Evolutionary conservation across 2,113 vertebrate species (phyloP), one percentile per base, ranked within the genome.

Genomic region (Hypocryptadius cinnamomeus): DNA sequence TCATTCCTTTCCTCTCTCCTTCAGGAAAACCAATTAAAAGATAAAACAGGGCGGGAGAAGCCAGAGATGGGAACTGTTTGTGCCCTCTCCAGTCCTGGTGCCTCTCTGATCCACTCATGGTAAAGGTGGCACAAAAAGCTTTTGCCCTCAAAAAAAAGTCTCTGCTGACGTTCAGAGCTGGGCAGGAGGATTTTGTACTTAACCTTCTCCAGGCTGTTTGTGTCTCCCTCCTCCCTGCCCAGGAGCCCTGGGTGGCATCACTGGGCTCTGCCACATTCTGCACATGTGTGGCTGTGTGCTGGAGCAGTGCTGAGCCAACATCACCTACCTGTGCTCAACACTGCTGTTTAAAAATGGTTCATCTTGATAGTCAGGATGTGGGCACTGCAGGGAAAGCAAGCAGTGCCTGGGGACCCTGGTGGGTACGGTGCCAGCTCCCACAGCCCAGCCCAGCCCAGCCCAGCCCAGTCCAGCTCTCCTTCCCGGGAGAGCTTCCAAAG

Each of bases 1-100:
- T 95, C 88, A 72, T 88, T 94, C 65, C 44, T 85, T 70, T 85
- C 87, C 54, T 83, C 39, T 70, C 44, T 85, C 51, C 57, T 90
- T 81, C 48, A 80, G 64, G 82, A 88, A 85, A 78, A 74, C 40
- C 13, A 78, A 71, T 73, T 80, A 2, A 39, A 79, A 70, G 59
- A 60, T 18, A 30, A 48, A n/a, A 27, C 25, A 15, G 39, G 11
- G 20, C 1, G 2, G 37, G 77, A 85, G 71, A 85, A 89, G 72
- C 1, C 59, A 65, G 63, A 66, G 54, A 23, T 23, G 19, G 64
- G 79, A 90, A 17, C 7, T 18, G 35, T 39, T 78, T 5, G 9
- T 57, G 24, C 40, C 45, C 54, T 68, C 64, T 83, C 61, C 1
- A 1, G 8, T 31, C 74, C 45, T 0, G 0, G 10, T 6, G 9